Conservation (phyloP, 2,888 invertebrate species). For the Pseudoips prasinana region DNA sequence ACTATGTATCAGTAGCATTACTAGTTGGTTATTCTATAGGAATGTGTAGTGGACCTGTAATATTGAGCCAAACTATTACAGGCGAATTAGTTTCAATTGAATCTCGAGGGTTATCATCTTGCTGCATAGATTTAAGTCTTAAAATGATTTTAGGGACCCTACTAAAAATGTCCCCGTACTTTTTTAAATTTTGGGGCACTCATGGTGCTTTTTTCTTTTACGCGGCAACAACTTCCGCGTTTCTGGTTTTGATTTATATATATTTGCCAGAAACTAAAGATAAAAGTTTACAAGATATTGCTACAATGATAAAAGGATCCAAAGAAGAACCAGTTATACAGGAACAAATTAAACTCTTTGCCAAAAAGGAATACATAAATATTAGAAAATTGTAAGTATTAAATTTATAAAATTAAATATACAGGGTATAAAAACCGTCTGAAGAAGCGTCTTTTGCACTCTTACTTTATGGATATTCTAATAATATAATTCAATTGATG, state of each 20-base stretch:
- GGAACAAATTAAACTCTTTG: too few relatives aligned
- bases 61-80: constrained; percentile 30
- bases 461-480: too few relatives aligned
- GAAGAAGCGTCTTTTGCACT: too few relatives aligned
- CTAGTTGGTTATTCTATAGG: constrained; percentile 14
- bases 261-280: constrained; percentile 43
- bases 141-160: constrained; percentile 18
- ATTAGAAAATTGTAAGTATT: too few relatives aligned
- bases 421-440: too few relatives aligned
- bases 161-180: constrained; percentile 33
- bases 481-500: too few relatives aligned
- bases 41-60: constrained; percentile 48
- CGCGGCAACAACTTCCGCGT: constrained; percentile 24
- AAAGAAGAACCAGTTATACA: too few relatives aligned
- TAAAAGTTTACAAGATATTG: constrained; percentile 32
- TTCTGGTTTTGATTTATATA: constrained; percentile 25
- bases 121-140: too few relatives aligned
- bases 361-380: too few relatives aligned
- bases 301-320: too few relatives aligned
- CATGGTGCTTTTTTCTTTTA: constrained; percentile 39
- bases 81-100: constrained; percentile 38
- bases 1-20: constrained; percentile 11
- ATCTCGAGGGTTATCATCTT: constrained; percentile 17
- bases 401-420: too few relatives aligned
- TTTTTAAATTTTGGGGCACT: constrained; percentile 27